phyloP scores from a whole-genome alignment of 2,113 vertebrate genomes.

The Penelope pileata region DNA sequence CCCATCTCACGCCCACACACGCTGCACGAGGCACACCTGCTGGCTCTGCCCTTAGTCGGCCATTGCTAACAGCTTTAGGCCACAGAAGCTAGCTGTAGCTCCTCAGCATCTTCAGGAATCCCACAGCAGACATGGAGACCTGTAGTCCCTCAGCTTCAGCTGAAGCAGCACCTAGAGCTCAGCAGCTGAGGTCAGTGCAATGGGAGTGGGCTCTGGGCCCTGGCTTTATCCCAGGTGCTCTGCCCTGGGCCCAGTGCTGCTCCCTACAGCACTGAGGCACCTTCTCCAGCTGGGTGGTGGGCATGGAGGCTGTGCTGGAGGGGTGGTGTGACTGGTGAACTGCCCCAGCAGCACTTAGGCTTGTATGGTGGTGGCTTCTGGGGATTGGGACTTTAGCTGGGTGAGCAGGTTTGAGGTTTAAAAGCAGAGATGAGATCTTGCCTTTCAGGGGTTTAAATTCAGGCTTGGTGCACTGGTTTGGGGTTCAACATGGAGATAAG shows the following conservation, averaged over 20 bases:
- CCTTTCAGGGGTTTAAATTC: no score
- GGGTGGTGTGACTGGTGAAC: no score
- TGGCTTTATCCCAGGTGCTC: not conserved
- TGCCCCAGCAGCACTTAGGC: no score
- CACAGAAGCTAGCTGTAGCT: not conserved
- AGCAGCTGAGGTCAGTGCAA: not conserved
- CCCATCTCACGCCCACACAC: not conserved
- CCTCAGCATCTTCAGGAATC: not conserved
- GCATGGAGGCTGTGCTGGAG: no score
- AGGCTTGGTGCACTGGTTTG: not conserved
- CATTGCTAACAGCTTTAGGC: not conserved
- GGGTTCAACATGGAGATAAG: not conserved
- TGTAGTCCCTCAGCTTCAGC: not conserved
- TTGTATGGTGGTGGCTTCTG: no score
- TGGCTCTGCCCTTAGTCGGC: not conserved
- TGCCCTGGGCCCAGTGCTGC: no score
- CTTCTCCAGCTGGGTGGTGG: no score
- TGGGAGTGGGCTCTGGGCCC: not conserved
- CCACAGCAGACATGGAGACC: no score
- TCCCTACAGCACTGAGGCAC: not conserved
- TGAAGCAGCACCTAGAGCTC: not conserved
- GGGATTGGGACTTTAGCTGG: no score
- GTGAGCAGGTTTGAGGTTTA: no score
- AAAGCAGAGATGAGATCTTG: no score
- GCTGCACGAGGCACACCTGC: not conserved